A percentile compares a stretch with the other conserved stretches of the same genome.
Evolutionary conservation across 2,888 invertebrate species (phyloP).

Genomic region (Sthenelais limicola): DNA sequence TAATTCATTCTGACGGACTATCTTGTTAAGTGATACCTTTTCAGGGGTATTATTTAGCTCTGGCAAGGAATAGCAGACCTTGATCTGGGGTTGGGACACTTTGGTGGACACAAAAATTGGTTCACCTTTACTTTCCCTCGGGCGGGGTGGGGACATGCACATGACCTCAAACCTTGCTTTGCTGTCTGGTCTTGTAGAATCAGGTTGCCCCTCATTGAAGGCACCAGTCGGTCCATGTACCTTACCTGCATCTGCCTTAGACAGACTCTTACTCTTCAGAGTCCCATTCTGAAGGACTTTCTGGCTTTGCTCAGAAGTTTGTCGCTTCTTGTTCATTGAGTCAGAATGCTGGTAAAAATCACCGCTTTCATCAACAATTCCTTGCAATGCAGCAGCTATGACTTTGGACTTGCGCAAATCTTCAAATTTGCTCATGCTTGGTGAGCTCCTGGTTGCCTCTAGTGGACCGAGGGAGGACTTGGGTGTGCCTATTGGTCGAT

Average conservation of each 20-base stretch:
- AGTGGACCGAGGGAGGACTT: slow-evolving; percentile 13
- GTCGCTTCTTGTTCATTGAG: too few relatives aligned
- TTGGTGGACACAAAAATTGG: not conserved
- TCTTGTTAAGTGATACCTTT: slow-evolving; percentile 25
- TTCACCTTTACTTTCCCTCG: not conserved
- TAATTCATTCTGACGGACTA: slow-evolving; percentile 21
- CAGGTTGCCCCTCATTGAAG: too few relatives aligned
- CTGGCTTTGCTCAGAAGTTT: too few relatives aligned
- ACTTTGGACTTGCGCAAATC: not conserved
- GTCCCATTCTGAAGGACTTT: too few relatives aligned
- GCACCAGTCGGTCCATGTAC: too few relatives aligned
- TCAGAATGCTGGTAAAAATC: not conserved
- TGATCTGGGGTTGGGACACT: slow-evolving; percentile 10
- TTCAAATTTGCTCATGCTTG: too few relatives aligned
- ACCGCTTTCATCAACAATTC: not conserved
- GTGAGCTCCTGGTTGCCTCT: too few relatives aligned
- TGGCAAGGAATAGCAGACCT: not conserved
- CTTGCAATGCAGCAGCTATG: not conserved
- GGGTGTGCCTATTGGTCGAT: slow-evolving; percentile 26
- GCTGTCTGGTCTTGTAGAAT: too few relatives aligned
- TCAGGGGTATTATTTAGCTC: not conserved
- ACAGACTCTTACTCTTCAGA: too few relatives aligned
- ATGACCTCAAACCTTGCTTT: not conserved
- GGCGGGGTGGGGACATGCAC: not conserved
- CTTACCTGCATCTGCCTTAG: too few relatives aligned